Evolutionary conservation across 2,113 vertebrate species (phyloP).

Genomic region (Phrynosoma platyrhinos): DNA sequence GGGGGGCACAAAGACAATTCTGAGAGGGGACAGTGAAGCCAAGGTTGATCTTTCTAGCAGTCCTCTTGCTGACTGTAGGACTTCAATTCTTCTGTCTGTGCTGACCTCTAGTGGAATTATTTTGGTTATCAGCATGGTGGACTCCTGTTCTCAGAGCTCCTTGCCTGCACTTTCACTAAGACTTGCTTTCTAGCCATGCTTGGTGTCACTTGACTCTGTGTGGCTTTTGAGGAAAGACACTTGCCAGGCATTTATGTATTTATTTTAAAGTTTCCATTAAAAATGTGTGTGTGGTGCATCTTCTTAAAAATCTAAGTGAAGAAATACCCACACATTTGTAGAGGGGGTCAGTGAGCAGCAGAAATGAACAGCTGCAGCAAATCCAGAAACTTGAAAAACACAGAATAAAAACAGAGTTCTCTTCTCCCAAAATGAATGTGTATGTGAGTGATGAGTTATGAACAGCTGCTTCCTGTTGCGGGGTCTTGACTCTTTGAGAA

Average conservation of each 20-base stretch:
- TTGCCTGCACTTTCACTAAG: background rate
- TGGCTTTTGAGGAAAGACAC: no score
- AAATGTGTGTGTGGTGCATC: background rate
- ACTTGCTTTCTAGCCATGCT: background rate
- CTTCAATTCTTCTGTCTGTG: background rate
- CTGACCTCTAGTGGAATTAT: conserved; percentile 22
- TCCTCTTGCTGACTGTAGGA: background rate
- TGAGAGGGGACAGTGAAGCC: background rate
- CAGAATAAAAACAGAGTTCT: background rate
- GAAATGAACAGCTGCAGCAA: background rate
- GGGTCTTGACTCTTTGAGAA: background rate
- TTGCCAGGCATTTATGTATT: background rate
- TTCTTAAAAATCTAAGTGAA: background rate
- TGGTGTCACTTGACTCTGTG: no score
- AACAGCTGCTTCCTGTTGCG: background rate
- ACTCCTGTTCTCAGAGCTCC: background rate
- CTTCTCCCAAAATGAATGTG: background rate
- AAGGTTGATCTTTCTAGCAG: background rate
- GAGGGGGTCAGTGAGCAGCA: background rate
- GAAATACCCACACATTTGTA: background rate
- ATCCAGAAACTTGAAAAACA: background rate
- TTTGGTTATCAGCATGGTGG: background rate
- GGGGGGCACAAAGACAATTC: background rate
- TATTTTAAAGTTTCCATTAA: background rate
- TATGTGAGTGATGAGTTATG: background rate